Evolutionary conservation across 1,140 invertebrate genomes (phyloP).

Genomic region (Drosophila fuyamai): DNA sequence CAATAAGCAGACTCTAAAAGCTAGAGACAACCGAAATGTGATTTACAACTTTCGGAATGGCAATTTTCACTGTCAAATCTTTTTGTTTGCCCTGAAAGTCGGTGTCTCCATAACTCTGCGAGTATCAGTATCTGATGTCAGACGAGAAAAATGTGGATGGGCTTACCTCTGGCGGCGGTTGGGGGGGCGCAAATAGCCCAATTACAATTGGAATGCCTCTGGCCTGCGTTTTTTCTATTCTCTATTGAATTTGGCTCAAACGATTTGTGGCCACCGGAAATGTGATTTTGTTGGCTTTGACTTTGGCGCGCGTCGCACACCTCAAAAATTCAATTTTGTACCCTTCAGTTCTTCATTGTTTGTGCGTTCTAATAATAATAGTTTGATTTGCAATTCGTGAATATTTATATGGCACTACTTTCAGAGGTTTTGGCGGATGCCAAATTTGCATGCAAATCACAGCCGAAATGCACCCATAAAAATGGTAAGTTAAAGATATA

Average conservation of each 20-base stretch:
- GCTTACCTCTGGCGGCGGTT: constrained; percentile 25
- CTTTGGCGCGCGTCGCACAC: constrained; percentile 46
- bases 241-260: constrained; percentile 33
- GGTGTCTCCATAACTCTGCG: constrained; percentile 2
- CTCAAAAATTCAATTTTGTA: constrained; percentile 33
- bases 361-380: constrained; percentile 38
- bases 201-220: constrained; percentile 37
- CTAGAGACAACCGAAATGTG: neutral
- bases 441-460: constrained; percentile 42
- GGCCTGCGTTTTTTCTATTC: constrained; percentile 5
- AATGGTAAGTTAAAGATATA: constrained; percentile 2
- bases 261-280: constrained; percentile 47
- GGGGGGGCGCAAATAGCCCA: constrained; percentile 22
- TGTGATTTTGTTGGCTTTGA: constrained; percentile 37
- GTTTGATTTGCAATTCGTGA: constrained; percentile 1
- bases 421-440: constrained; percentile 7
- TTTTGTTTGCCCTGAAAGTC: constrained; percentile 1
- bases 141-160: constrained; percentile 26
- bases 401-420: constrained; percentile 32
- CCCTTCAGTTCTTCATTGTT: constrained; percentile 31
- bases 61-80: constrained; percentile 2
- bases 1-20: constrained; percentile 23
- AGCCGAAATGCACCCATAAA: constrained; percentile 28
- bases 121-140: constrained; percentile 29
- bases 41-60: constrained; percentile 7